Base-by-base conservation (phyloP, 2,888 invertebrate species). In the Galeruca laticollis region DNA sequence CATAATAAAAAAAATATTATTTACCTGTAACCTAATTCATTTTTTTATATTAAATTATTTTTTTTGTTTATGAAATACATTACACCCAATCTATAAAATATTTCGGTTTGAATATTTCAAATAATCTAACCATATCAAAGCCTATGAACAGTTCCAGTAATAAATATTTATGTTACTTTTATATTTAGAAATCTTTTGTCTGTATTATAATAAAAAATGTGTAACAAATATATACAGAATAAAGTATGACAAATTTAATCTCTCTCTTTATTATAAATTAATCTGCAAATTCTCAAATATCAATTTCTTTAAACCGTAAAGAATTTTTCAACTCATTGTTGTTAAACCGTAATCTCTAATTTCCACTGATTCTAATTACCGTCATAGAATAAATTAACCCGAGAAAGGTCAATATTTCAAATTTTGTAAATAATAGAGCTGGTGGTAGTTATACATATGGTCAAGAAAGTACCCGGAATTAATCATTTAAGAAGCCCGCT, bases 191-290 rank as follows among this genome's bases (percentile, higher is more conserved):
- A 74, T 74, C 61, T 72, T 76, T 73, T 68, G 72, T 67, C 74
- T 73, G 71, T 76, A 77, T 75, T 68, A 68, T 73, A 70, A 70
- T 72, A 75, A 69, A 76, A 77, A 75, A 75, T 74, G 75, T 76
- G 75, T 76, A 77, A 77, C 70, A 76, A 73, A 76, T 75, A 77
- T 77, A 74, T 77, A 76, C 75, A 75, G 70, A 73, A 73, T 71
- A 75, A 65, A 70, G 68, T 66, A 66, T 70, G 56, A 57, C 35
- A 62, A 61, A 66, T 26, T 49, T 20, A 37, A 13, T 20, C 13
- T 15, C 47, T 64, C 54, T 65, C 65, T 69, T 69, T 18, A 26
- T 26, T 26, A 26, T 26, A 26, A 6, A 26, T 5, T 26, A 26
- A 26, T 26, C 6, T 26, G 4, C 26, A 26, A 26, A 3, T 26